Percentiles rank a stretch among this genome's conserved stretches.
These are phyloP conservation scores for Apistogramma diplotaenia DNA, from an alignment of 2,113 vertebrate genomes.

Conservation along the genomic window DNA sequence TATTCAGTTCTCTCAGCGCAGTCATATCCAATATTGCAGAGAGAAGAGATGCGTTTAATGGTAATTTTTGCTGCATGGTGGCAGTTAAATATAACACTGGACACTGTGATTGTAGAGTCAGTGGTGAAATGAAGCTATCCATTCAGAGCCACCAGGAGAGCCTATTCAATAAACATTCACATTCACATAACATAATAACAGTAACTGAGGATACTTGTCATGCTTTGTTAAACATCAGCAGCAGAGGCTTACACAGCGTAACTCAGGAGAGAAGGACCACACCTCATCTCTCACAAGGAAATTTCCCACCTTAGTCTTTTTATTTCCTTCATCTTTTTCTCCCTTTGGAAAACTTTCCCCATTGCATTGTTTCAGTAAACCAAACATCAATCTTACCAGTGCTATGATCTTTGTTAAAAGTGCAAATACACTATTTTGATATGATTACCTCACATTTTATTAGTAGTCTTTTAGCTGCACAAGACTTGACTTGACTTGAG, in stretches of 20 bases:
- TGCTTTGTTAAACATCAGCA: no score
- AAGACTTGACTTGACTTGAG: neutral
- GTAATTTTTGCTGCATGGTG: neutral
- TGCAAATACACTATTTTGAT: neutral
- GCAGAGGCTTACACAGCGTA: neutral
- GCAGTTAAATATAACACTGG: neutral
- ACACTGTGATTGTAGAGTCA: neutral
- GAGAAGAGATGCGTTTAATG: neutral
- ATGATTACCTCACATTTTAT: neutral
- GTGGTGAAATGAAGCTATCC: neutral
- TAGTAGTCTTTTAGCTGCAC: neutral
- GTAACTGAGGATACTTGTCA: no score
- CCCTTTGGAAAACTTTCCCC: no score
- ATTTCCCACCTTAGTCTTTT: neutral
- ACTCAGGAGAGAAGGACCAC: neutral
- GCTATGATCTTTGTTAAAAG: neutral
- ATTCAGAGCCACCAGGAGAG: neutral
- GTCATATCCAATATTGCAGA: neutral
- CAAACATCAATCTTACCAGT: neutral
- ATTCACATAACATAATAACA: no score
- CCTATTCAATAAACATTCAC: neutral
- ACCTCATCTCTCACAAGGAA: neutral
- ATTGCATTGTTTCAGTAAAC: neutral
- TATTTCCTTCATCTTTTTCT: no score
- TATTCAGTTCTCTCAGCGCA: neutral